Evolutionary conservation across 2,797 vertebrate species (phyloP).

Genomic region (Clarias laeviceps): DNA sequence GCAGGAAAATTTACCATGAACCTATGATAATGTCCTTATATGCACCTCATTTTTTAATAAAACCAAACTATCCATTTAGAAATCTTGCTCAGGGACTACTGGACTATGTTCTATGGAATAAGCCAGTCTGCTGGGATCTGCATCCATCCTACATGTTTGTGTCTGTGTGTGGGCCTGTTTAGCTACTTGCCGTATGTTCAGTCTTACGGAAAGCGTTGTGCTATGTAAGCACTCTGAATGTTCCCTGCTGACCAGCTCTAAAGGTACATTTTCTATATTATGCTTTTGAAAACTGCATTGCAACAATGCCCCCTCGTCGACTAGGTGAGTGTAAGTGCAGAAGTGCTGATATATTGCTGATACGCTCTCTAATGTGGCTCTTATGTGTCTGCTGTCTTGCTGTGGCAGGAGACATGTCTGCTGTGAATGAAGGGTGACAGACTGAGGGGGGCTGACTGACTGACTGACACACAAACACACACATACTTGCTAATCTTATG

Average conservation of each 20-base stretch:
- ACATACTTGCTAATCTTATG: neutral
- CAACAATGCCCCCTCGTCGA: neutral
- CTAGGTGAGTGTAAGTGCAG: neutral
- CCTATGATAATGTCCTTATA: no score
- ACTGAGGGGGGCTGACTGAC: neutral
- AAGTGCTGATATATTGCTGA: slow-evolving; percentile 2
- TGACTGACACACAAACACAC: slow-evolving; percentile 7
- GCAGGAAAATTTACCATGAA: no score
- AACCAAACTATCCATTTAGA: neutral
- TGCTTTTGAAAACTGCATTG: neutral
- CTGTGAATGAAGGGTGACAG: slow-evolving; percentile 22
- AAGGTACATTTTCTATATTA: neutral
- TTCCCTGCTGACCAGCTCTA: neutral
- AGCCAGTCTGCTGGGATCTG: slow-evolving; percentile 22
- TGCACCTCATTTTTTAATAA: no score
- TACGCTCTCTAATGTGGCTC: neutral
- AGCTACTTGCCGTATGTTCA: neutral
- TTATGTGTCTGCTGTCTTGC: slow-evolving; percentile 15
- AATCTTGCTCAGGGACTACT: neutral
- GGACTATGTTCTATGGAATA: neutral
- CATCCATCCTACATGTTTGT: neutral
- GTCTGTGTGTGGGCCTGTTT: slow-evolving; percentile 3
- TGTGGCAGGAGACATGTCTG: slow-evolving; percentile 6
- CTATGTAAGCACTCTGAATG: no score
- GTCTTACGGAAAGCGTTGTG: neutral